Evolutionary conservation across 2,888 invertebrate species (phyloP), one percentile per base, ranked within the genome.

Genomic region (Lamproptera curius): DNA sequence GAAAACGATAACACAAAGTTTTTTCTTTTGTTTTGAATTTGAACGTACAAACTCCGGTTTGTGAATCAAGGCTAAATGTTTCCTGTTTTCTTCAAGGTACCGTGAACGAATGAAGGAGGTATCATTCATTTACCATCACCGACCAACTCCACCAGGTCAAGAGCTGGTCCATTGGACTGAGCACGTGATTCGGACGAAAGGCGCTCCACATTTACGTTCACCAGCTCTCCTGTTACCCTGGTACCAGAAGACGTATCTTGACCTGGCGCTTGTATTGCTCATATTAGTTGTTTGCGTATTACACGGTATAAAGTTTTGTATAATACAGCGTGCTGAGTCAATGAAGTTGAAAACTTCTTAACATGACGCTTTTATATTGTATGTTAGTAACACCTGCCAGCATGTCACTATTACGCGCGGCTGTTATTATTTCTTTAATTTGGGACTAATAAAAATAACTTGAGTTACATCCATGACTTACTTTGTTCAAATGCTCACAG

Each of bases 101-200:
- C 38, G 35, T 2, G 34, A 62, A 8, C 67, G 55, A 23, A 65
- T 58, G 0, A 64, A 73, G 35, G 65, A 70, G 23, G 47, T 73
- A 0, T 76, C 77, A 0, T 56, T 60, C 1, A 53, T 71, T n/a
- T 76, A 62, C 57, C 74, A 73, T 48, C 62, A 76, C 39, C 83
- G 92, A 0, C 90, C 89, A 0, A 71, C 87, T 42, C 73, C 86
- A 4, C 90, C 92, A 0, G 70, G 90, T 39, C 87, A 88, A 11
- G 90, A 89, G 13, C 87, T 92, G 16, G 76, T 91, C n/a, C 92
- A 91, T 76, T 93, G 92, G 93, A 87, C 91, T 15, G 91, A 92
- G 63, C 91, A 92, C 64, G 90, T 92, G 2, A 88, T 89, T 0
- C 70, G 83, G 50, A 90, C 91, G 0, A 71, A 80, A 10, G 91